Evolutionary conservation across 2,888 invertebrate genomes (phyloP).

Genomic region (Heliconius ismenius): DNA sequence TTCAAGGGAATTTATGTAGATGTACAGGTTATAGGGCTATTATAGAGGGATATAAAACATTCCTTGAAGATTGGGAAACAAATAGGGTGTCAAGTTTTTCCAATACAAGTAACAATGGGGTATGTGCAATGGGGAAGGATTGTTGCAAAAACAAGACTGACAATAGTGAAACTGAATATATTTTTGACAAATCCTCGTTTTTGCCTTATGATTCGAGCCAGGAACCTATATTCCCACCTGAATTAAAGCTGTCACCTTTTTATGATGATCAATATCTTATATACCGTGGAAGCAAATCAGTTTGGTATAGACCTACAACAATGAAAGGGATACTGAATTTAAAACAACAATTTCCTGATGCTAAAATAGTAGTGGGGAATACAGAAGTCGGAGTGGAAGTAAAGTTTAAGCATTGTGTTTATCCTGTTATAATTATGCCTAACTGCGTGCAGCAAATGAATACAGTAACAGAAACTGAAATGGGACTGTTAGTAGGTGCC

Average conservation of each 20-base stretch:
- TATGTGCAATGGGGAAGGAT: constrained; percentile 83
- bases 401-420: constrained; percentile 89
- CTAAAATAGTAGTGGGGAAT: constrained; percentile 90
- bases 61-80: constrained; percentile 87
- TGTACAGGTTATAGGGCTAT: constrained; percentile 94
- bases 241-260: constrained; percentile 83
- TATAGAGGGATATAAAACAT: constrained; percentile 90
- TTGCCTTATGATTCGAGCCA: constrained; percentile 87
- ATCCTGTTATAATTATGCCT: constrained; percentile 91
- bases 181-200: constrained; percentile 84
- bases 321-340: constrained; percentile 83
- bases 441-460: constrained; percentile 91
- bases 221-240: constrained; percentile 93
- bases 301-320: constrained; percentile 87
- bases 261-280: constrained; percentile 81
- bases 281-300: constrained; percentile 78
- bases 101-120: constrained; percentile 49
- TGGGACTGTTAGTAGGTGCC: constrained; percentile 89
- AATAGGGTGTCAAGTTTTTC: constrained; percentile 60
- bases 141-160: constrained; percentile 82
- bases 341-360: constrained; percentile 84
- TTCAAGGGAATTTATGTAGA: constrained; percentile 89
- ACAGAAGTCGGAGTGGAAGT: constrained; percentile 92
- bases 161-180: constrained; percentile 75
- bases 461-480: constrained; percentile 77